Evolutionary conservation across 2,888 invertebrate species (phyloP).

Genomic region (Eudiplozoon nipponicum): DNA sequence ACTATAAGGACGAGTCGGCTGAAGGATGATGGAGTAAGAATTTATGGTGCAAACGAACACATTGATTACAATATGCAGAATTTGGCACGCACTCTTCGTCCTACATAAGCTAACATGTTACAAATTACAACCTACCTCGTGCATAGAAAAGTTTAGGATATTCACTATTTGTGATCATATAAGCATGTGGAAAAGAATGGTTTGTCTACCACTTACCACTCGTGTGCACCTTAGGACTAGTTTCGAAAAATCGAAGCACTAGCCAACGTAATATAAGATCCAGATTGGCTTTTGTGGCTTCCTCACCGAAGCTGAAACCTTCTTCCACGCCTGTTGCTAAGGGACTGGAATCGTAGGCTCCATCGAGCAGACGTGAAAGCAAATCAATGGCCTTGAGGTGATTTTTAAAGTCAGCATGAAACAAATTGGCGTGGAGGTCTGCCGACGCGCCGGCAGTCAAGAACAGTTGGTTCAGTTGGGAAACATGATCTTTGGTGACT

Average conservation of each 20-base stretch:
- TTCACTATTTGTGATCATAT: no score
- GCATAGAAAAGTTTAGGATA: no score
- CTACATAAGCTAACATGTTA: no score
- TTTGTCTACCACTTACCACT: slow-evolving; percentile 10
- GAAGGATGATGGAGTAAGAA: no score
- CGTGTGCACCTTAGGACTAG: slow-evolving; percentile 70
- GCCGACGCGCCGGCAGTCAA: slow-evolving; percentile 51
- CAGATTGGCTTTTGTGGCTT: slow-evolving; percentile 51
- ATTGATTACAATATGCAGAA: no score
- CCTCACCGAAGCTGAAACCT: slow-evolving; percentile 19
- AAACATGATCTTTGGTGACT: slow-evolving; percentile 66
- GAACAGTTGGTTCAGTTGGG: slow-evolving; percentile 63
- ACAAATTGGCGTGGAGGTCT: slow-evolving; percentile 54
- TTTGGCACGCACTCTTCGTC: no score
- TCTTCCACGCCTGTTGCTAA: slow-evolving; percentile 7
- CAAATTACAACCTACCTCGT: no score
- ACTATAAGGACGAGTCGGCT: no score
- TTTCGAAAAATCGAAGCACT: slow-evolving; percentile 78
- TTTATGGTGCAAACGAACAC: no score
- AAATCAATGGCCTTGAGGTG: slow-evolving; percentile 75
- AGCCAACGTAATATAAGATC: slow-evolving; percentile 83
- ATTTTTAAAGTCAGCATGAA: slow-evolving; percentile 64
- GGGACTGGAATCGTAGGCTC: slow-evolving; percentile 10
- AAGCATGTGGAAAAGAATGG: no score
- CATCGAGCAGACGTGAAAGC: slow-evolving; percentile 32